These are phyloP conservation scores for Mystacornis crossleyi DNA, from an alignment of 2,113 vertebrate species.

Conservation along the genomic window DNA sequence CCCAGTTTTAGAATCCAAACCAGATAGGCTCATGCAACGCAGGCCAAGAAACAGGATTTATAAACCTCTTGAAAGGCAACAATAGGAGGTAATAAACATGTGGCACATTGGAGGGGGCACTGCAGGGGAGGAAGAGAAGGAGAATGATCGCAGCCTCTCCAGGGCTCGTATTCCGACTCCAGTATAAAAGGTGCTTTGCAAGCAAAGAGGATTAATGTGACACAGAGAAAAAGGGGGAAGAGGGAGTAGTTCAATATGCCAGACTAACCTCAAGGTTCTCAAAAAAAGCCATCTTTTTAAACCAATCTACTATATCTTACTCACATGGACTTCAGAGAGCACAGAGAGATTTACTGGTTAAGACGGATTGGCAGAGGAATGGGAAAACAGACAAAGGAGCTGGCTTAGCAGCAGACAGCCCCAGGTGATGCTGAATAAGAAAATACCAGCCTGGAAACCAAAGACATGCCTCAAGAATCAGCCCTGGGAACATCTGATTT, in stretches of 20 bases:
- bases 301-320: neutral
- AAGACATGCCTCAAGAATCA: neutral
- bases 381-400: neutral
- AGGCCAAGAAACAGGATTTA: constrained; percentile 18
- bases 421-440: constrained; percentile 13
- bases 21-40: neutral
- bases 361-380: constrained; percentile 3
- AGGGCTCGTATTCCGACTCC: neutral
- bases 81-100: neutral
- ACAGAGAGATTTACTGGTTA: neutral
- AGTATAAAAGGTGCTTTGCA: neutral
- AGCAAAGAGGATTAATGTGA: neutral
- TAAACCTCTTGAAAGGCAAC: constrained; percentile 10
- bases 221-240: neutral
- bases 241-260: neutral
- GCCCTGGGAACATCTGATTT: neutral
- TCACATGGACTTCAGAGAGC: neutral
- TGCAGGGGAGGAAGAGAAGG: neutral
- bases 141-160: neutral
- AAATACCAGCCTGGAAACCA: constrained; percentile 23
- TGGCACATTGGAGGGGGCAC: neutral
- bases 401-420: constrained; percentile 14
- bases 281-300: neutral
- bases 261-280: neutral
- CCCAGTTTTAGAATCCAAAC: neutral